Conservation (phyloP, 1,140 invertebrate species). For the Polyergus mexicanus region DNA sequence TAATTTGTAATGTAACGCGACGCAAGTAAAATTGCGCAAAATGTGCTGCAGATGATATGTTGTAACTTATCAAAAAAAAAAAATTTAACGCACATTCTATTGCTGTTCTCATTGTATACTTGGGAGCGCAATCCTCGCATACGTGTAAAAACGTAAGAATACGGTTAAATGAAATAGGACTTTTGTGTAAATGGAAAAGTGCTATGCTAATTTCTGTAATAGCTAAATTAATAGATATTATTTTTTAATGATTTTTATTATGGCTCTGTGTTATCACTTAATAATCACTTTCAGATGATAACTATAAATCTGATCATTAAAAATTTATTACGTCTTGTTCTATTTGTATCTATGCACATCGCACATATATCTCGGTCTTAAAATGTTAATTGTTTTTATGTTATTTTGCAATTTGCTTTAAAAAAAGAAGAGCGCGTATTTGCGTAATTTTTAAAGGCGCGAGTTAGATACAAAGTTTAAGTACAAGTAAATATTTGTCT, state of each 20-base stretch:
- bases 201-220: no score
- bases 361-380: not conserved
- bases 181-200: not conserved
- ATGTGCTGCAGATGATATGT: not conserved
- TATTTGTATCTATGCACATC: not conserved
- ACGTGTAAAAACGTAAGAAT: not conserved
- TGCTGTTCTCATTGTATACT: not conserved
- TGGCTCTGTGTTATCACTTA: not conserved
- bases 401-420: not conserved
- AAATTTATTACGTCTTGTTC: not conserved
- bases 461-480: not conserved
- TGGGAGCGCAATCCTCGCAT: not conserved
- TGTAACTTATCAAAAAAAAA: not conserved
- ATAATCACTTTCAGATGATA: not conserved
- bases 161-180: not conserved
- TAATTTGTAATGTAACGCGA: slow-evolving; percentile 49
- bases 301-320: not conserved
- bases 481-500: not conserved
- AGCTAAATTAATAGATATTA: not conserved
- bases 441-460: not conserved
- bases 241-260: not conserved
- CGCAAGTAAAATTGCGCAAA: slow-evolving; percentile 27
- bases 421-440: not conserved
- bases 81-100: not conserved
- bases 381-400: not conserved